Base-by-base conservation (phyloP, 2,113 vertebrate species). In the Pedetes capensis region DNA sequence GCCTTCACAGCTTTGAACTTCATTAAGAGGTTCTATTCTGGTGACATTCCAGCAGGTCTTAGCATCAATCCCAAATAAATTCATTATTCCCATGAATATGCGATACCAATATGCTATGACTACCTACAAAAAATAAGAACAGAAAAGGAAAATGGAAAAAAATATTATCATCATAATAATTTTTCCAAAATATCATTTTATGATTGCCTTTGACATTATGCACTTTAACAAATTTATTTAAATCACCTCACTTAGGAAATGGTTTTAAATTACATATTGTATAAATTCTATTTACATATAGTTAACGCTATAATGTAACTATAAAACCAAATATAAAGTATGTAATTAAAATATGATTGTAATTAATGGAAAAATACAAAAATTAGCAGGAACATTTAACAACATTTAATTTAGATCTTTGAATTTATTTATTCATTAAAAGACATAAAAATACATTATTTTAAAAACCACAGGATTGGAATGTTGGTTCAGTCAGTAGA, bases 1-100 rank as follows among this genome's bases (percentile, higher is more conserved):
- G 99, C 99, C 99, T 99, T 99, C 99, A 96, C 99, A 99, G 98
- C 99, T 99, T 97, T 99, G 99, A 93, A 99, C 98, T n/a, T 99
- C 98, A 89, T 98, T 98, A 74, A 99, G 98, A 7, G 99, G 98
- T 92, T 99, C 98, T 61, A 99, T 98, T 97, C 99, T 98, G 97
- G 99, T 99, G 87, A 99, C 99, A 82, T 99, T 99, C 99, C 99
- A 99, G 94, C 99, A 99, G 37, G 98, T 99, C 98, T 99, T 99
- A 1, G 99, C 99, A 29, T 99, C 97, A 37, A 99, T 53, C 27
- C 99, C 99, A 94, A 99, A 96, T 93, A 98, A 98, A 82, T 98
- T 98, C 99, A 98, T 99, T 74, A 98, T 17, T 5, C 98, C 92
- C 2, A 98, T 98, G 94, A 99, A 98, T 0, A 97, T 94, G 59